Conservation (phyloP, 2,888 invertebrate species). For the Cremastobaeus sp. region DNA sequence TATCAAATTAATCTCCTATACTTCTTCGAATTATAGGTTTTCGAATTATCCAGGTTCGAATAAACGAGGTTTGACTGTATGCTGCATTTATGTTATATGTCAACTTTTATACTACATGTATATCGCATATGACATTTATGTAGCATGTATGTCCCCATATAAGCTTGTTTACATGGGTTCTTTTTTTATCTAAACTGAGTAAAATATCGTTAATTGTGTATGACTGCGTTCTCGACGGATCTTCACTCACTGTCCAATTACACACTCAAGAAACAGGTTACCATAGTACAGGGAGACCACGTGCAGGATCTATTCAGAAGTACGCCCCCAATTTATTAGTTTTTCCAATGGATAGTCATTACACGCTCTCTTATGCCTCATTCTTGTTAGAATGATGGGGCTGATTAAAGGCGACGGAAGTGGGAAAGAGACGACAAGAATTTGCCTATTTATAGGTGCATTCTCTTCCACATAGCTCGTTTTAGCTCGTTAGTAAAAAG, state of each 20-base stretch:
- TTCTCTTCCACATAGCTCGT: slow-evolving; percentile 59
- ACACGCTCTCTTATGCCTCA: slow-evolving; percentile 34
- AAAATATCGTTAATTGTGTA: too few species aligned
- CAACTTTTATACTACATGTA: too few species aligned
- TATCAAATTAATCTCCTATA: too few species aligned
- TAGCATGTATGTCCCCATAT: too few species aligned
- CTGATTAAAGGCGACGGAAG: slow-evolving; percentile 58
- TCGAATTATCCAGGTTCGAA: too few species aligned
- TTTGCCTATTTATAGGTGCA: slow-evolving; percentile 57
- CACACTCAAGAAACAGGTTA: slow-evolving; percentile 33
- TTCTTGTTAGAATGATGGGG: slow-evolving; percentile 39
- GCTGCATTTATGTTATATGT: too few species aligned
- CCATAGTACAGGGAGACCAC: slow-evolving; percentile 5
- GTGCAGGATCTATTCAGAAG: slow-evolving; percentile 19
- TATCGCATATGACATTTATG: too few species aligned
- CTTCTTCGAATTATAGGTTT: too few species aligned
- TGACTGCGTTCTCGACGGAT: slow-evolving; percentile 16
- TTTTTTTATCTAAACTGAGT: too few species aligned
- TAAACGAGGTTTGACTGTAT: too few species aligned
- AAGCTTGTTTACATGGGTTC: too few species aligned
- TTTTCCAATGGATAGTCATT: slow-evolving; percentile 46
- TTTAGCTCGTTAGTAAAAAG: slow-evolving; percentile 59
- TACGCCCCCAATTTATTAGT: slow-evolving; percentile 29
- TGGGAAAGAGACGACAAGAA: slow-evolving; percentile 54
- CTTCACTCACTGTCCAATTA: slow-evolving; percentile 39